phyloP scores from a whole-genome alignment of 2,888 invertebrate species.

The Cheilosia vernalis region DNA sequence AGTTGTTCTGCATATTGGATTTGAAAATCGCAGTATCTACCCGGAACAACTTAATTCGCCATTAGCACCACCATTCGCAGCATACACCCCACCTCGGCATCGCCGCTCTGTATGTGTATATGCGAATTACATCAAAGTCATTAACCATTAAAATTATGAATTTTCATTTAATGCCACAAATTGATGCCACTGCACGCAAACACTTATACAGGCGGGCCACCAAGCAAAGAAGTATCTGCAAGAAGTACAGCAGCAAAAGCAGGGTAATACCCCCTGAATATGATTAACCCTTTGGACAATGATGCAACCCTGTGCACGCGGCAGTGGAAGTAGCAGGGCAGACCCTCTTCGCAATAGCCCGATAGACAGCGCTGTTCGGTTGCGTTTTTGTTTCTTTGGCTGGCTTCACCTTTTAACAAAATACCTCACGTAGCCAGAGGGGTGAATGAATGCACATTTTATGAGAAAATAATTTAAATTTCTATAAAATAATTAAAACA shows the following conservation, averaged over 20 bases:
- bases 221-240: conserved; percentile 29
- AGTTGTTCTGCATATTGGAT: conserved; percentile 60
- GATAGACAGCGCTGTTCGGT: conserved; percentile 36
- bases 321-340: conserved; percentile 9
- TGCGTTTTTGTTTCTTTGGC: conserved; percentile 43
- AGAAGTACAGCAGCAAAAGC: conserved; percentile 26
- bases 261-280: conserved; percentile 28
- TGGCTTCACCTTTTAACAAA: conserved; percentile 66
- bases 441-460: conserved; percentile 74
- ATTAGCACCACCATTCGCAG: conserved; percentile 68
- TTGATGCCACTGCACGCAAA: conserved; percentile 69
- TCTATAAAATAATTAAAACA: conserved; percentile 76
- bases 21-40: conserved; percentile 58
- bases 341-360: conserved; percentile 16
- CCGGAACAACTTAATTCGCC: conserved; percentile 69
- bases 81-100: conserved; percentile 23
- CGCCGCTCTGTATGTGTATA: conserved; percentile 4
- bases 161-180: conserved; percentile 67
- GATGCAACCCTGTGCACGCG: conserved; percentile 61
- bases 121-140: conserved; percentile 60
- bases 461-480: conserved; percentile 76
- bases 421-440: conserved; percentile 58
- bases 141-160: conserved; percentile 74
- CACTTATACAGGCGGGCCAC: conserved; percentile 15
- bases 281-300: conserved; percentile 61